These are phyloP conservation scores for Climacteris rufus DNA, from an alignment of 2,113 vertebrate genomes.

Conservation along the genomic window DNA sequence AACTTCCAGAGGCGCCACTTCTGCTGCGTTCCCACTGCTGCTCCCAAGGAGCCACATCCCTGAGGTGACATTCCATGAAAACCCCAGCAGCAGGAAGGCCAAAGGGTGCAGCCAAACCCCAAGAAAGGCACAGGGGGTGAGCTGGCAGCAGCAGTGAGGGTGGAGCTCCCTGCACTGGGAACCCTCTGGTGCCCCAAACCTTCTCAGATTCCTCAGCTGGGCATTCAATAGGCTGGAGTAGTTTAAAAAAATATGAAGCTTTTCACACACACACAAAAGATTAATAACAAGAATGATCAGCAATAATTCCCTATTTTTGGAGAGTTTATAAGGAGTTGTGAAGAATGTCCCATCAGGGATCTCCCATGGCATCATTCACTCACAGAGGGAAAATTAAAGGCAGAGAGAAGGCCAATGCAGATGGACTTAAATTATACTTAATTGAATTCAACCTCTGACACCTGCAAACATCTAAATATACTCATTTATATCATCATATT, in stretches of 20 bases:
- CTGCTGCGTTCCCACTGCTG: fast-evolving
- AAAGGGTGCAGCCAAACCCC: fast-evolving
- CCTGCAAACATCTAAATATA: neutral
- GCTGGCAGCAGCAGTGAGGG: fast-evolving
- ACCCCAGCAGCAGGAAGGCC: neutral
- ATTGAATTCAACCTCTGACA: neutral
- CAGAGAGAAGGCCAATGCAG: neutral
- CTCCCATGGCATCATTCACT: neutral
- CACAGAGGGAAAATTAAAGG: neutral
- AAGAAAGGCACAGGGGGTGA: fast-evolving
- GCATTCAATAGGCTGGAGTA: fast-evolving
- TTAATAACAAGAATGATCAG: neutral
- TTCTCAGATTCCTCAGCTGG: neutral
- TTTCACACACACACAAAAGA: neutral
- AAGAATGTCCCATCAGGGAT: neutral
- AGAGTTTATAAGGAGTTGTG: neutral
- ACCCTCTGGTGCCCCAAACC: fast-evolving
- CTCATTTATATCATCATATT: neutral
- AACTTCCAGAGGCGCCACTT: neutral
- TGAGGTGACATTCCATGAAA: neutral
- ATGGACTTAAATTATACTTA: neutral
- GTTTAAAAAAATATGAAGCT: neutral
- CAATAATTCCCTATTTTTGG: neutral
- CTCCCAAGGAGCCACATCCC: neutral
- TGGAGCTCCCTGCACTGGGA: neutral